These are phyloP conservation scores for Colostygia pectinataria DNA, from an alignment of 2,888 invertebrate genomes.

Conservation along the genomic window DNA sequence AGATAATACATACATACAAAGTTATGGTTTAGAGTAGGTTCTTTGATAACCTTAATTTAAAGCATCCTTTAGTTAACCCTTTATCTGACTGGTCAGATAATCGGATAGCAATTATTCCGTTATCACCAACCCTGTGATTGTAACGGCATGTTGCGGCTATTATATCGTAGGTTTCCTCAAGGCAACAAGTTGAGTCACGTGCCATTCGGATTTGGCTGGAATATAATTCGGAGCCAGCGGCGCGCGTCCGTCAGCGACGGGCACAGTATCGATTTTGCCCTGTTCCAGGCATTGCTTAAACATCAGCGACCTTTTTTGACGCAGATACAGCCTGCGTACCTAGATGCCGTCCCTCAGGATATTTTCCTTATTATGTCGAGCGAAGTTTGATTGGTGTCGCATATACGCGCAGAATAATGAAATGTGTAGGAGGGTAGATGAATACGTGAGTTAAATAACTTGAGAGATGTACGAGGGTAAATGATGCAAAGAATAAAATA, in stretches of 20 bases:
- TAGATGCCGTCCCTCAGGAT: slow-evolving; percentile 33
- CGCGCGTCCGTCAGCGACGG: slow-evolving; percentile 71
- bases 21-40: too few species aligned
- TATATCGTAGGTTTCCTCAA: slow-evolving; percentile 46
- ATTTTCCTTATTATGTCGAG: slow-evolving; percentile 32
- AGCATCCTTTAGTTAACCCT: slow-evolving; percentile 10
- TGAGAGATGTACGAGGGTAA: slow-evolving; percentile 45
- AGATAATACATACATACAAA: too few species aligned
- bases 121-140: slow-evolving; percentile 32
- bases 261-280: slow-evolving; percentile 72
- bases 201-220: slow-evolving; percentile 68
- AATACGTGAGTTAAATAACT: slow-evolving; percentile 53
- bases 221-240: slow-evolving; percentile 70
- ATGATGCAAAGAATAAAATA: slow-evolving; percentile 36
- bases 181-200: slow-evolving; percentile 82
- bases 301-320: slow-evolving; percentile 51
- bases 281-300: slow-evolving; percentile 67
- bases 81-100: too few species aligned
- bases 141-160: slow-evolving; percentile 40
- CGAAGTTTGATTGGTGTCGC: slow-evolving; percentile 38
- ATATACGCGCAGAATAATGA: slow-evolving; percentile 39
- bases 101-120: slow-evolving; percentile 40
- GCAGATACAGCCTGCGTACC: slow-evolving; percentile 43
- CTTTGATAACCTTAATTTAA: neutral
- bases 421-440: slow-evolving; percentile 39